Percentiles rank a stretch among this genome's conserved stretches.
phyloP scores from a whole-genome alignment of 1,140 invertebrate species.

The Ceratosolen solmsi region DNA sequence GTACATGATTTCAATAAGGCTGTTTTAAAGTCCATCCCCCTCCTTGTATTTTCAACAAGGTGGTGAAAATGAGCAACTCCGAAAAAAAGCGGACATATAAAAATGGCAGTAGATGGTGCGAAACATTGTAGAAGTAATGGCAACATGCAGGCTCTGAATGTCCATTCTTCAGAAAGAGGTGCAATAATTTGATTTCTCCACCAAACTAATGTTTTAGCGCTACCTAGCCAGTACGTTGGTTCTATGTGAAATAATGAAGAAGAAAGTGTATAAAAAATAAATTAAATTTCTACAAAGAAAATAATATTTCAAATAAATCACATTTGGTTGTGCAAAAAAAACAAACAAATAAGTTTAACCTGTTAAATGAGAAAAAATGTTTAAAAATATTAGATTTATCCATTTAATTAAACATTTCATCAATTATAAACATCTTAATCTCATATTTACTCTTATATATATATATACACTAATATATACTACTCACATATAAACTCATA shows the following conservation, averaged over 20 bases:
- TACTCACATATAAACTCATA: too few relatives aligned
- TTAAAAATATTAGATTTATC: background rate
- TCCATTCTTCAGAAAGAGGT: constrained; percentile 95
- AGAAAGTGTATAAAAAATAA: background rate
- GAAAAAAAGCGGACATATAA: constrained; percentile 93
- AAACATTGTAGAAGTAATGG: constrained; percentile 90
- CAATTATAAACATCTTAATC: background rate
- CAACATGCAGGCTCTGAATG: constrained; percentile 95
- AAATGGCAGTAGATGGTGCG: constrained; percentile 82
- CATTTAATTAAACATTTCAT: too few relatives aligned
- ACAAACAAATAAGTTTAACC: too few relatives aligned
- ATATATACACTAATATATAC: too few relatives aligned
- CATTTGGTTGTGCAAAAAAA: too few relatives aligned
- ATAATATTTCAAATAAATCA: constrained; percentile 29
- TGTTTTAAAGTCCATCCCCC: constrained; percentile 79
- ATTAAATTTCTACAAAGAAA: background rate
- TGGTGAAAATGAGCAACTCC: constrained; percentile 96
- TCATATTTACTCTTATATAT: too few relatives aligned
- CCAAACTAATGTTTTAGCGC: constrained; percentile 85
- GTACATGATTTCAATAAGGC: constrained; percentile 82
- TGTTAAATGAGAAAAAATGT: too few relatives aligned
- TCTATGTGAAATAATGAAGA: constrained; percentile 72
- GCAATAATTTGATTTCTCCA: constrained; percentile 92
- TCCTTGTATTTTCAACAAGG: constrained; percentile 84
- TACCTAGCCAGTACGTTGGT: constrained; percentile 82